Percentiles rank a stretch among this genome's conserved stretches.
phyloP scores from a whole-genome alignment of 1,140 invertebrate genomes.

The Tetranychus urticae region DNA sequence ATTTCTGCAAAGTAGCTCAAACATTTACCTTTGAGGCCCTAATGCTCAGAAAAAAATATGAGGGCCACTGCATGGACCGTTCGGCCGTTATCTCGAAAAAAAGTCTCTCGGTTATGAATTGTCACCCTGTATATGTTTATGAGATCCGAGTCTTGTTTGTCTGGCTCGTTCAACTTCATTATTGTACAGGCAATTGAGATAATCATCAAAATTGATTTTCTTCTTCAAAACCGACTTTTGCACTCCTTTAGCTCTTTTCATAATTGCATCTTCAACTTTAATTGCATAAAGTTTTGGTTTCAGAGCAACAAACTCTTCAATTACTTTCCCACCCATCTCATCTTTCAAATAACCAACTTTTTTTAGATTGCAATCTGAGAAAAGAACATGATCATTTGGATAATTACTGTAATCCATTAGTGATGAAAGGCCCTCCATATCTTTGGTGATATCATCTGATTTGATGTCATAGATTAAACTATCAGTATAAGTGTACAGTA shows the following conservation, averaged over 20 bases:
- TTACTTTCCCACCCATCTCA: slow-evolving; percentile 20
- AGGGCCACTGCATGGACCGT: no score
- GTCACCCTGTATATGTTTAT: not conserved
- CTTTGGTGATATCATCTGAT: slow-evolving; percentile 9
- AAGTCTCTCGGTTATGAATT: no score
- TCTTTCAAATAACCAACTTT: slow-evolving; percentile 26
- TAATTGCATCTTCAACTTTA: not conserved
- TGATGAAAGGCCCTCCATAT: slow-evolving; percentile 9
- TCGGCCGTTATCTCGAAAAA: no score
- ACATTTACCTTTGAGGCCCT: no score
- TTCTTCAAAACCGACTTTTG: not conserved
- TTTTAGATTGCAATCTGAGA: slow-evolving; percentile 22
- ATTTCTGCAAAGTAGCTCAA: no score
- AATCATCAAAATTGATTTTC: not conserved
- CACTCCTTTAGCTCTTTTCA: not conserved
- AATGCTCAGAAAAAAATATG: no score
- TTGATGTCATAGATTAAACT: slow-evolving; percentile 8
- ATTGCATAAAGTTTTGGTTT: slow-evolving; percentile 16
- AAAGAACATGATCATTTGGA: slow-evolving; percentile 8
- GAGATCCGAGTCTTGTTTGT: not conserved
- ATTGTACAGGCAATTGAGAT: not conserved
- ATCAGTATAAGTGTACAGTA: slow-evolving; percentile 10
- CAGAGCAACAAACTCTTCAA: slow-evolving; percentile 21
- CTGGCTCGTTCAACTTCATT: not conserved
- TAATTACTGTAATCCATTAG: slow-evolving; percentile 10